Conservation (phyloP, 2,113 vertebrate species). For the Irena cyanogastra region DNA sequence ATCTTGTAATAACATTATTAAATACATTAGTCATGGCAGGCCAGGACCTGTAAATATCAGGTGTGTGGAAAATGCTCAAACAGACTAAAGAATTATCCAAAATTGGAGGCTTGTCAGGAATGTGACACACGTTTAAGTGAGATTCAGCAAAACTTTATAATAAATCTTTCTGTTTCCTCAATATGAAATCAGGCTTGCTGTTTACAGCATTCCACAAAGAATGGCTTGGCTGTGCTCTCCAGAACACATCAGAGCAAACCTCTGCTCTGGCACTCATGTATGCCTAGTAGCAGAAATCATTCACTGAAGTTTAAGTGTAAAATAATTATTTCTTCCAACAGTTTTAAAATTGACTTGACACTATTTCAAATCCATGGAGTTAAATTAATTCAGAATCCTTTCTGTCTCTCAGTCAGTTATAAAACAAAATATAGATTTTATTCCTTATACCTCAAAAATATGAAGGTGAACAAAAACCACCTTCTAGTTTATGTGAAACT, state of each 20-base stretch:
- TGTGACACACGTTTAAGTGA: not conserved
- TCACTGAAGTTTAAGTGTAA: not conserved
- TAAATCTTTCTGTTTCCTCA: not conserved
- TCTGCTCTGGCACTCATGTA: not conserved
- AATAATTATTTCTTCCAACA: not conserved
- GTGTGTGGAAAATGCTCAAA: not conserved
- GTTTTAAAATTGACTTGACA: constrained; percentile 11
- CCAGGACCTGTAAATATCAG: not conserved
- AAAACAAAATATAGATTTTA: not conserved
- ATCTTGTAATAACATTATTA: not conserved
- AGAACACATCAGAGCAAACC: not conserved
- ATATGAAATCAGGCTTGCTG: not conserved
- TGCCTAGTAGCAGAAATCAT: not conserved
- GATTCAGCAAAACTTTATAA: not conserved
- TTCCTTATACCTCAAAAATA: not conserved
- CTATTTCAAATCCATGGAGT: constrained; percentile 40
- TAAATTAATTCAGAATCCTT: constrained; percentile 45
- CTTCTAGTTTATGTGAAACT: constrained; percentile 5
- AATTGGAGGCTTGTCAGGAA: not conserved
- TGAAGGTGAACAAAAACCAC: not conserved
- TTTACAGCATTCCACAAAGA: not conserved
- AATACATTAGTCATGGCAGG: not conserved
- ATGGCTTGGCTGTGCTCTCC: not conserved
- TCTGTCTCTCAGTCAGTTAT: constrained; percentile 26
- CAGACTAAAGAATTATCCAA: not conserved